A percentile compares a stretch with the other conserved stretches of the same genome.
phyloP scores from a whole-genome alignment of 1,140 invertebrate genomes.

The Anadara kagoshimensis region DNA sequence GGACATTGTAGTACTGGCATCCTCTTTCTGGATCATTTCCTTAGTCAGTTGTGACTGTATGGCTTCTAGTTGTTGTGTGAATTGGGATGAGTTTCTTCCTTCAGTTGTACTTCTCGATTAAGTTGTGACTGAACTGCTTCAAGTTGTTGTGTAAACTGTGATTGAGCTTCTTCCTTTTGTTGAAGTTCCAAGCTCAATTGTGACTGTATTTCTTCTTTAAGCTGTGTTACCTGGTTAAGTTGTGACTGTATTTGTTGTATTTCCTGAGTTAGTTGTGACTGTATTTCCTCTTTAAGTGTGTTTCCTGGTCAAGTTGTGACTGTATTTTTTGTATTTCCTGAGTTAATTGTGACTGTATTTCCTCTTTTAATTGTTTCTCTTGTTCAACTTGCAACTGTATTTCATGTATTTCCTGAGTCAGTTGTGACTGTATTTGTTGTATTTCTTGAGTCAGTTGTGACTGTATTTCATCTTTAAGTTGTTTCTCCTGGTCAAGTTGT shows the following conservation, averaged over 20 bases:
- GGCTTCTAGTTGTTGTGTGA: too few relatives aligned
- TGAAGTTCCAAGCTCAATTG: conserved; percentile 2
- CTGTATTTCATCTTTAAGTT: not conserved
- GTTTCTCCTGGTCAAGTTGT: not conserved
- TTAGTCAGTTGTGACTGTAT: not conserved
- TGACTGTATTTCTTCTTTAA: conserved; percentile 11
- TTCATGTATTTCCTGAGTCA: too few relatives aligned
- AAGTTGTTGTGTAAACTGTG: too few relatives aligned
- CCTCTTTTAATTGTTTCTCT: not conserved
- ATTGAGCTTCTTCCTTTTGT: not conserved
- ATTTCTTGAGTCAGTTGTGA: too few relatives aligned
- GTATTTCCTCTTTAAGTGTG: too few relatives aligned
- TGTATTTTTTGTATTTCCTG: not conserved
- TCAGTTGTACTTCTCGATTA: too few relatives aligned
- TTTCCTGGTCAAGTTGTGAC: too few relatives aligned
- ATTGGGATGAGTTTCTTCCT: too few relatives aligned
- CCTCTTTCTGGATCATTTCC: not conserved
- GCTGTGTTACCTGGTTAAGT: not conserved
- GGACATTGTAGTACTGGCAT: not conserved
- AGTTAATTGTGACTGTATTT: conserved; percentile 17
- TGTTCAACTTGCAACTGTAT: not conserved
- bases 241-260: not conserved
- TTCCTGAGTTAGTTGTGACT: too few relatives aligned
- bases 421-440: too few relatives aligned
- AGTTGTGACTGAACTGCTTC: not conserved